A percentile compares a stretch with the other conserved stretches of the same genome.
phyloP scores from a whole-genome alignment of 2,113 vertebrate species.

The Chelonoidis abingdonii region DNA sequence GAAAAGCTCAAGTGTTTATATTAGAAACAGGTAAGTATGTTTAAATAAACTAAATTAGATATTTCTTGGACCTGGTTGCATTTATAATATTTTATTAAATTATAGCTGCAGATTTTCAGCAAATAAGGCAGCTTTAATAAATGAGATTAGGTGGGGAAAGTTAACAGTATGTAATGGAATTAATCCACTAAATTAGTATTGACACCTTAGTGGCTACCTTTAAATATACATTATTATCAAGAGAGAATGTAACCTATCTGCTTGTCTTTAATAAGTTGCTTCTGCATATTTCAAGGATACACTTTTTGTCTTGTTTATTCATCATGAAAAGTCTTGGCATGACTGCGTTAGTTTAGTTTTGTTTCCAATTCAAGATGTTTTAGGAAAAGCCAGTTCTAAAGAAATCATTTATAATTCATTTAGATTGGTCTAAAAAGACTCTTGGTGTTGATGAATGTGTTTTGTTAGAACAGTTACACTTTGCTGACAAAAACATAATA shows the following conservation, averaged over 20 bases:
- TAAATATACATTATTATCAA: slow-evolving; percentile 76
- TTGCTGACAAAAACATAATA: slow-evolving; percentile 40
- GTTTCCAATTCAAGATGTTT: slow-evolving; percentile 45
- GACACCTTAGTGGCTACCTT: slow-evolving; percentile 73
- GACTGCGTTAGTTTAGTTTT: slow-evolving; percentile 46
- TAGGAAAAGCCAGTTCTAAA: slow-evolving; percentile 10
- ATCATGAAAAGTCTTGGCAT: slow-evolving; percentile 30
- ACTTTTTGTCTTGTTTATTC: slow-evolving; percentile 50
- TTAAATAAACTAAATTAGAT: background rate
- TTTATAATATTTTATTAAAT: slow-evolving; percentile 28
- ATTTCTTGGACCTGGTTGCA: background rate
- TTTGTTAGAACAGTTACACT: slow-evolving; percentile 35
- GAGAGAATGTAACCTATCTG: slow-evolving; percentile 65
- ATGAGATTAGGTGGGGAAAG: slow-evolving; percentile 72
- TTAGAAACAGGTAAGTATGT: background rate
- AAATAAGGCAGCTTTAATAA: slow-evolving; percentile 64
- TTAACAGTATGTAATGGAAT: slow-evolving; percentile 74
- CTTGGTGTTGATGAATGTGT: slow-evolving; percentile 5
- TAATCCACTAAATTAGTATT: slow-evolving; percentile 75
- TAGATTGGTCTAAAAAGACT: background rate
- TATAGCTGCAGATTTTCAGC: slow-evolving; percentile 57
- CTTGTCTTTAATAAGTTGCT: slow-evolving; percentile 39
- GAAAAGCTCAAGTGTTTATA: slow-evolving; percentile 14
- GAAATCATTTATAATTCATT: background rate
- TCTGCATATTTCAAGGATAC: slow-evolving; percentile 60